A percentile compares a stretch with the other conserved stretches of the same genome.
Evolutionary conservation across 1,140 invertebrate genomes (phyloP).

Genomic region (Drosophila elegans): DNA sequence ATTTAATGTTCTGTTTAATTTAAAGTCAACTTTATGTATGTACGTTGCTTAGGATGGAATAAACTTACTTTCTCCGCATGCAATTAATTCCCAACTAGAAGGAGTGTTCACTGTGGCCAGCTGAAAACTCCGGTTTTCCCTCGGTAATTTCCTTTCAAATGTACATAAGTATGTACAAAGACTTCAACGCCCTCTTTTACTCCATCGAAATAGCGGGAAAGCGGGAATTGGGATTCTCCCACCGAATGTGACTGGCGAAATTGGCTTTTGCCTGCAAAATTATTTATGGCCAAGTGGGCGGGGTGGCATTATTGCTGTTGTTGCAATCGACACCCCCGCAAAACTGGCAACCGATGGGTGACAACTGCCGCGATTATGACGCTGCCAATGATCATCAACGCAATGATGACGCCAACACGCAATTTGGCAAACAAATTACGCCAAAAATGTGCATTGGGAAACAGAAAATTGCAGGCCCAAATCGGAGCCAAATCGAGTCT

Average conservation of each 20-base stretch:
- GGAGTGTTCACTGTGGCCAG: background rate
- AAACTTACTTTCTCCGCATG: too few species aligned
- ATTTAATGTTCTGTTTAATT: background rate
- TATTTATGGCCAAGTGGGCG: constrained; percentile 52
- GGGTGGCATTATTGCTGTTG: constrained; percentile 21
- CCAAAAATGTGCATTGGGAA: constrained; percentile 61
- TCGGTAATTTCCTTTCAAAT: constrained; percentile 24
- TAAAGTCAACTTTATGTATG: background rate
- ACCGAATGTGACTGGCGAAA: constrained; percentile 29
- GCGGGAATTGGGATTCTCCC: constrained; percentile 15
- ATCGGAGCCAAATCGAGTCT: constrained; percentile 54
- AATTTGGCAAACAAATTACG: constrained; percentile 78
- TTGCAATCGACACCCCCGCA: constrained; percentile 59
- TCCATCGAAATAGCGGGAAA: background rate
- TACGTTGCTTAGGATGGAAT: too few species aligned
- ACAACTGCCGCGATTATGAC: constrained; percentile 40
- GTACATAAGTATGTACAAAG: background rate
- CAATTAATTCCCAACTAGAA: background rate
- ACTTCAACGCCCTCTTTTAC: constrained; percentile 25
- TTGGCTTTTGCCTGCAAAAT: constrained; percentile 43
- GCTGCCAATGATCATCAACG: constrained; percentile 11
- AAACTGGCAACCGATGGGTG: constrained; percentile 16
- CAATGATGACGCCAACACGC: constrained; percentile 68
- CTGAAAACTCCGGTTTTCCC: constrained; percentile 13
- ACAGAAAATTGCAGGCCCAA: constrained; percentile 49